Percentiles rank a stretch among this genome's conserved stretches.
These are phyloP conservation scores for Atherinosoma microstoma DNA, from an alignment of 2,797 vertebrate species.

Conservation along the genomic window DNA sequence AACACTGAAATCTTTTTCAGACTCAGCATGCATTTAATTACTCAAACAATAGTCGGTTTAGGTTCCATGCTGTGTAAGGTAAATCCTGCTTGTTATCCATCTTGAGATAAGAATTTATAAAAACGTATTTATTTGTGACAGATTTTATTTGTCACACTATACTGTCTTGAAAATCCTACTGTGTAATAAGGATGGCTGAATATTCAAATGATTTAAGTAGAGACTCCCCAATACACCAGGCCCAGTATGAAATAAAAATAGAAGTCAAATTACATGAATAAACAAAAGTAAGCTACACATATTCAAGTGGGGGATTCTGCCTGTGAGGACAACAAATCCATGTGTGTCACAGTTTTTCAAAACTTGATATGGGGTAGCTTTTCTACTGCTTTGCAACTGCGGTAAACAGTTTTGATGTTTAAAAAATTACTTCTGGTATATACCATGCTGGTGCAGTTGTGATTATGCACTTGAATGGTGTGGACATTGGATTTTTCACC, in stretches of 20 bases:
- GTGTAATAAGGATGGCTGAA: not conserved
- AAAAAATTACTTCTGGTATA: not conserved
- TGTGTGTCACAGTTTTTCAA: not conserved
- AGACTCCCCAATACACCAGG: not conserved
- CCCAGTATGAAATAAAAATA: not conserved
- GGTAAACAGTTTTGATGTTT: not conserved
- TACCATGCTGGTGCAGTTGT: no score
- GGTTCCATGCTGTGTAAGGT: not conserved
- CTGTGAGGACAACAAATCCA: not conserved
- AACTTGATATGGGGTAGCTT: not conserved
- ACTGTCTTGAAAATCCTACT: not conserved
- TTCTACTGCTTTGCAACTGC: not conserved
- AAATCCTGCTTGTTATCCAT: not conserved
- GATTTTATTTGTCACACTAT: not conserved
- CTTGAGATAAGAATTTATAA: slow-evolving; percentile 5
- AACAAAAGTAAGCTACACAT: not conserved
- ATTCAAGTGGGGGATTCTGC: no score
- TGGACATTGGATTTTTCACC: not conserved
- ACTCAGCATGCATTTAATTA: not conserved
- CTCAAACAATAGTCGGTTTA: not conserved
- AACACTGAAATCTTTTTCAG: slow-evolving; percentile 20
- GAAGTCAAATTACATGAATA: not conserved
- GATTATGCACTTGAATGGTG: not conserved
- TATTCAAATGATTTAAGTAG: not conserved
- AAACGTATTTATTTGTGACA: no score